These are phyloP conservation scores for Acanthopleura granulata DNA, from an alignment of 2,888 invertebrate species.

Conservation along the genomic window DNA sequence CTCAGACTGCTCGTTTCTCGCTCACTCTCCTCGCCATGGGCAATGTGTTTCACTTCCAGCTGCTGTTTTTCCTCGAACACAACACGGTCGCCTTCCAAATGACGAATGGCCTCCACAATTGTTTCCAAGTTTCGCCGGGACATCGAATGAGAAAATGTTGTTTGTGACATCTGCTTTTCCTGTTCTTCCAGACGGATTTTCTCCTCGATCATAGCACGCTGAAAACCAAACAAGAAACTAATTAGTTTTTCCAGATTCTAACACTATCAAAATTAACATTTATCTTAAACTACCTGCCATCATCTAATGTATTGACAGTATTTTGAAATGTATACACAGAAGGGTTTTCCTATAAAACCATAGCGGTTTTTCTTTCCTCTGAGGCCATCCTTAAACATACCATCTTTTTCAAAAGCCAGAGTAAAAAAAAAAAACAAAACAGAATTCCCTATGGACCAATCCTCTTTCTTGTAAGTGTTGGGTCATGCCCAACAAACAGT, in stretches of 20 bases:
- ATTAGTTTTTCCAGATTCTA: too few relatives aligned
- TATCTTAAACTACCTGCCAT: too few relatives aligned
- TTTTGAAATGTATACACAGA: too few relatives aligned
- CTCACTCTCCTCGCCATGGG: slow-evolving; percentile 50
- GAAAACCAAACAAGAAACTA: not conserved
- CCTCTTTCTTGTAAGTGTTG: too few relatives aligned
- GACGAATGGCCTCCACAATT: slow-evolving; percentile 97
- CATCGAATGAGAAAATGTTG: slow-evolving; percentile 69
- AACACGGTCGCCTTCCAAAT: slow-evolving; percentile 87
- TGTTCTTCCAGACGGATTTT: slow-evolving; percentile 10
- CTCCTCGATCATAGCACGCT: slow-evolving; percentile 14
- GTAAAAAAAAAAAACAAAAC: too few relatives aligned
- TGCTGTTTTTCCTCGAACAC: slow-evolving; percentile 31
- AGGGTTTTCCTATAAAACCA: too few relatives aligned
- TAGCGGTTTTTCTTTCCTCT: too few relatives aligned
- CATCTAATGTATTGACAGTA: too few relatives aligned
- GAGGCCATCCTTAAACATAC: too few relatives aligned
- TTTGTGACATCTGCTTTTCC: slow-evolving; percentile 17
- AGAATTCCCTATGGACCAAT: too few relatives aligned
- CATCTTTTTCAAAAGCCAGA: too few relatives aligned
- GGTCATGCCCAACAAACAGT: not conserved
- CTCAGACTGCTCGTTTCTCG: slow-evolving; percentile 44
- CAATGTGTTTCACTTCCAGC: slow-evolving; percentile 2
- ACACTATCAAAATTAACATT: too few relatives aligned
- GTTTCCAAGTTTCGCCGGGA: slow-evolving; percentile 97